A percentile compares a stretch with the other conserved stretches of the same genome.
Evolutionary conservation across 2,797 vertebrate genomes (phyloP).

Genomic region (Champsocephalus gunnari): DNA sequence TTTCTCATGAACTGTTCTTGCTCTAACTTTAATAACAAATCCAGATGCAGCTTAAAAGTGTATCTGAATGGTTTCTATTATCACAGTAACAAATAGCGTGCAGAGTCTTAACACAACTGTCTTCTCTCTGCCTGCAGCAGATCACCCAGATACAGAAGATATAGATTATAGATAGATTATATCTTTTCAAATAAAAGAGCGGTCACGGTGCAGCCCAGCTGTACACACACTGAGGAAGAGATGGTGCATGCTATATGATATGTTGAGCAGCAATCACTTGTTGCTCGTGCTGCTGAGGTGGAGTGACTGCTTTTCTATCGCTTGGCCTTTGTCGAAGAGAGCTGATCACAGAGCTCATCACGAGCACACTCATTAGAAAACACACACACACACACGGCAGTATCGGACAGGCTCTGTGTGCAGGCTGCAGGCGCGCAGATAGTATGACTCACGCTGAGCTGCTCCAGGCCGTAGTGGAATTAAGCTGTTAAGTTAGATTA

Average conservation of each 20-base stretch:
- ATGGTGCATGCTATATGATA: slow-evolving; percentile 1
- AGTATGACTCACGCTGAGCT: too few species aligned
- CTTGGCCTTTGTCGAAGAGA: slow-evolving; percentile 60
- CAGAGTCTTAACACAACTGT: slow-evolving; percentile 1
- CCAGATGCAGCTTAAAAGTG: neutral
- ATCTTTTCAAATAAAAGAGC: slow-evolving; percentile 41
- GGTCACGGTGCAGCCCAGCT: slow-evolving; percentile 19
- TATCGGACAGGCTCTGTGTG: too few species aligned
- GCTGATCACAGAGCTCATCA: slow-evolving; percentile 64
- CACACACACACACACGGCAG: neutral
- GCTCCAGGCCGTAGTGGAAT: too few species aligned
- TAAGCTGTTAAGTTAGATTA: too few species aligned
- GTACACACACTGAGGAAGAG: slow-evolving; percentile 29
- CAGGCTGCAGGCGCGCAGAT: too few species aligned
- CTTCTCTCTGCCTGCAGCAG: slow-evolving; percentile 11
- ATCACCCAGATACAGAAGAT: slow-evolving; percentile 7
- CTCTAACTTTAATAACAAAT: neutral
- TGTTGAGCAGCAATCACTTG: slow-evolving; percentile 33
- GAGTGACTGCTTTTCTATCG: slow-evolving; percentile 54
- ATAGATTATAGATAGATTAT: slow-evolving; percentile 13
- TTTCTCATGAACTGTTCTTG: neutral
- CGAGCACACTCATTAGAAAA: slow-evolving; percentile 48
- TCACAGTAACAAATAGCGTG: neutral
- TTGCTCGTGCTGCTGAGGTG: slow-evolving; percentile 18
- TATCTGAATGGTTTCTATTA: neutral